Percentiles rank a stretch among this genome's conserved stretches.
Evolutionary conservation across 2,113 vertebrate species (phyloP).

Genomic region (Aythya baeri): DNA sequence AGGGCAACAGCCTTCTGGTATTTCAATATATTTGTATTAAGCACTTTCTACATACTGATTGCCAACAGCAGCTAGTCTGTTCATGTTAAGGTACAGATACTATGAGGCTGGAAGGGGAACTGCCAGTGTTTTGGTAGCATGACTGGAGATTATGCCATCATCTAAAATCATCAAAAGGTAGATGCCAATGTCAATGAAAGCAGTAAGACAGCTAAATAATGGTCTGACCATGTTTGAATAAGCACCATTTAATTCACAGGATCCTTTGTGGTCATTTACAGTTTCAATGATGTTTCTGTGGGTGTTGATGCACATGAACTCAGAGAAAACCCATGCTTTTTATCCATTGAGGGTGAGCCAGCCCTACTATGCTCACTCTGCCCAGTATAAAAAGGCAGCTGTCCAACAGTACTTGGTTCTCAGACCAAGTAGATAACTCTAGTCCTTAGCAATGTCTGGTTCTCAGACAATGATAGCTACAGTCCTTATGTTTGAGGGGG

Average conservation of each 20-base stretch:
- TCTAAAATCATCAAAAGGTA: not conserved
- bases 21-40: not conserved
- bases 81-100: not conserved
- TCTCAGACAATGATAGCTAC: not conserved
- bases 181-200: not conserved
- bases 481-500: not conserved
- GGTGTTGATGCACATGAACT: not conserved
- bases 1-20: not conserved
- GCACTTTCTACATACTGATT: not conserved
- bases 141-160: not conserved
- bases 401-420: not conserved
- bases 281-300: not conserved
- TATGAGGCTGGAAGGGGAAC: not conserved
- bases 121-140: not conserved
- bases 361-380: accelerated
- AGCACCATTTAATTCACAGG: not conserved
- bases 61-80: not conserved
- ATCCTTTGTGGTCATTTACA: not conserved
- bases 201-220: not conserved
- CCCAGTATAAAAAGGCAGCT: not conserved
- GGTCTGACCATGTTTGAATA: not conserved
- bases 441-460: not conserved
- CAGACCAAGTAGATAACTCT: accelerated
- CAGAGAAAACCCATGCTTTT: not conserved
- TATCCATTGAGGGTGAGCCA: not conserved